A percentile compares a stretch with the other conserved stretches of the same genome.
phyloP scores from a whole-genome alignment of 2,888 invertebrate genomes.

The Seira sanloemensis region DNA sequence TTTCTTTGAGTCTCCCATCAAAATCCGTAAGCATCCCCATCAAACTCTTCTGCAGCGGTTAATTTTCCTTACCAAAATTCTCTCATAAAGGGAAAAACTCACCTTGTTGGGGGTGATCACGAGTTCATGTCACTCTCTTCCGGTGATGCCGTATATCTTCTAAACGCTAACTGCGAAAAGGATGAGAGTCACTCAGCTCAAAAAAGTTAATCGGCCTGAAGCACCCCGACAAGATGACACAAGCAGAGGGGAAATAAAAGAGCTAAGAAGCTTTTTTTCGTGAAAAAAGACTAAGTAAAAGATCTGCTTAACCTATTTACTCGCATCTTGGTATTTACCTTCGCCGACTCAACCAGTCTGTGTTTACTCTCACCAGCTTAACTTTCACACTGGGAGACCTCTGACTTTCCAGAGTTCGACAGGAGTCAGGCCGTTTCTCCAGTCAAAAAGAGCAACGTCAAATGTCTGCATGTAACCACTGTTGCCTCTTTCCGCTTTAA shows the following conservation, averaged over 20 bases:
- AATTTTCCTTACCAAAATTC: too few species aligned
- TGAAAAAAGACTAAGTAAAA: not conserved
- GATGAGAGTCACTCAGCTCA: not conserved
- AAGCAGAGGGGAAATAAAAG: not conserved
- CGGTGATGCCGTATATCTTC: too few species aligned
- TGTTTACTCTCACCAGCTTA: constrained; percentile 23
- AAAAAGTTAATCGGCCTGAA: constrained; percentile 37
- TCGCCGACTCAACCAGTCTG: not conserved
- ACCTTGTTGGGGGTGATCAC: not conserved
- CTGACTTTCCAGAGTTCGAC: not conserved
- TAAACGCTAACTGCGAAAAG: not conserved
- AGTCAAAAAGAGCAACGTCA: too few species aligned
- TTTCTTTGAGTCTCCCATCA: too few species aligned
- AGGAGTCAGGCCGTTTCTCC: not conserved
- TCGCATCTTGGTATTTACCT: not conserved
- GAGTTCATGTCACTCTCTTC: not conserved
- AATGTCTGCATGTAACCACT: too few species aligned
- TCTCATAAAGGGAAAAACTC: not conserved
- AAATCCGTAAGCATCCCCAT: too few species aligned
- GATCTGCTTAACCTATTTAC: constrained; percentile 43
- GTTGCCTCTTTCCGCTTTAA: too few species aligned
- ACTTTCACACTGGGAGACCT: constrained; percentile 46
- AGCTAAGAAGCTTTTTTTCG: constrained; percentile 30
- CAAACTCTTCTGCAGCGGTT: too few species aligned
- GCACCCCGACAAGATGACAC: constrained; percentile 26